Conservation (phyloP, 2,888 invertebrate species). For the Itoplectis maculator region DNA sequence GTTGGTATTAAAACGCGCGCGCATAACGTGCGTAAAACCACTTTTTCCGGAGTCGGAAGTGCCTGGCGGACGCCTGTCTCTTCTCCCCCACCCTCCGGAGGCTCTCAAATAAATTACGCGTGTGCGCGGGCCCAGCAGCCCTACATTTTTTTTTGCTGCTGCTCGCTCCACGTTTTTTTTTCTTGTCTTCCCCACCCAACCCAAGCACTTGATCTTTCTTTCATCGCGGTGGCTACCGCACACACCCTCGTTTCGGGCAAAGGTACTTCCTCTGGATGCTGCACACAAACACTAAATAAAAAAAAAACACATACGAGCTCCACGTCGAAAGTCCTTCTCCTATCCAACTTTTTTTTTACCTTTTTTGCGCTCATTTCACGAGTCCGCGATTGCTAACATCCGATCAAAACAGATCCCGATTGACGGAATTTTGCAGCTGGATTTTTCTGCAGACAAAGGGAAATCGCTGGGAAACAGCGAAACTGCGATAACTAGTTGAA, state of each 20-base stretch:
- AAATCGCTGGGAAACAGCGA: too few species aligned
- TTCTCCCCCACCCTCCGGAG: constrained; percentile 33
- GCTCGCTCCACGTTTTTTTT: constrained; percentile 32
- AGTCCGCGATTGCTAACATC: too few species aligned
- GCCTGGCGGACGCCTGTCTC: constrained; percentile 62
- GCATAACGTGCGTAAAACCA: constrained; percentile 69
- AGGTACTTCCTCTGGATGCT: background rate
- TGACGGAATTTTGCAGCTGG: background rate
- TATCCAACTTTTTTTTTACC: too few species aligned
- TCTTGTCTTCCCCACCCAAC: constrained; percentile 9
- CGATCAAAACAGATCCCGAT: background rate
- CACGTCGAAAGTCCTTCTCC: background rate
- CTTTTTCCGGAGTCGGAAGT: constrained; percentile 69
- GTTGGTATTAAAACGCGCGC: constrained; percentile 46
- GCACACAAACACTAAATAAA: too few species aligned
- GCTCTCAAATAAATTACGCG: constrained; percentile 65
- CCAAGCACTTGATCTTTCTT: constrained; percentile 25
- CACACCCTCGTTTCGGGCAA: background rate
- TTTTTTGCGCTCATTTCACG: background rate
- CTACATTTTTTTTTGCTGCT: constrained; percentile 9
- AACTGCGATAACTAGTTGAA: too few species aligned
- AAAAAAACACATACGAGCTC: too few species aligned
- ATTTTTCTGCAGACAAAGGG: too few species aligned
- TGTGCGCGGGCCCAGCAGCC: constrained; percentile 17
- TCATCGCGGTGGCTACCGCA: constrained; percentile 4